These are phyloP conservation scores for Rhinichthys osculus DNA, from an alignment of 2,797 vertebrate species.

Conservation along the genomic window DNA sequence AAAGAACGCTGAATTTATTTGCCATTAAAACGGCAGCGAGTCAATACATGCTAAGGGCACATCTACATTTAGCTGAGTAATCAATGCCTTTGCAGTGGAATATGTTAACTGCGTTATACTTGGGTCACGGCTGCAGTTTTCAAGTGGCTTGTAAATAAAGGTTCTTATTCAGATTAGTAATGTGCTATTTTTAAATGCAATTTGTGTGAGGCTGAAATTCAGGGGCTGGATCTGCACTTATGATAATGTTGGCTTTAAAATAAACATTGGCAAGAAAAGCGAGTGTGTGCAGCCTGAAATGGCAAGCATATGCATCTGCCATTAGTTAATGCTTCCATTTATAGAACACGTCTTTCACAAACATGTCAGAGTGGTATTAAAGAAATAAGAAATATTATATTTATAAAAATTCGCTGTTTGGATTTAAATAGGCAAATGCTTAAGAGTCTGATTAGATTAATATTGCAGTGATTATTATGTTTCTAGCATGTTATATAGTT, in stretches of 20 bases:
- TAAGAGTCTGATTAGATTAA: too few relatives aligned
- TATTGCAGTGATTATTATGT: too few relatives aligned
- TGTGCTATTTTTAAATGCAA: conserved; percentile 5
- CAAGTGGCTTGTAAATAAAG: conserved; percentile 16
- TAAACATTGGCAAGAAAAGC: neutral
- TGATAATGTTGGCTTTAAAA: neutral
- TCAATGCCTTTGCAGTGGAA: conserved; percentile 48
- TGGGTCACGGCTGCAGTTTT: neutral
- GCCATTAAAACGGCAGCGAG: conserved; percentile 55
- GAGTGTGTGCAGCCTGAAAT: neutral
- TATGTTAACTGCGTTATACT: conserved; percentile 44
- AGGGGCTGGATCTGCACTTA: conserved; percentile 7
- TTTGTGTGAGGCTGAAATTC: neutral
- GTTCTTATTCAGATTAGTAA: neutral
- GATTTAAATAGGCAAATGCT: too few relatives aligned
- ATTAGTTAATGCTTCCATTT: conserved; percentile 16
- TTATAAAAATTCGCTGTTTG: too few relatives aligned
- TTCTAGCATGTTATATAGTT: too few relatives aligned
- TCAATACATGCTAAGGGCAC: conserved; percentile 50
- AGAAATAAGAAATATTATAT: neutral
- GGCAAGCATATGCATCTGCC: neutral
- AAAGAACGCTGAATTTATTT: conserved; percentile 44
- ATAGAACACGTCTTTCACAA: neutral
- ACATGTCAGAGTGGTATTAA: neutral
- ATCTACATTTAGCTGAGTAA: conserved; percentile 57